Evolutionary conservation across 2,113 vertebrate species (phyloP).

Genomic region (Oriolus oriolus): DNA sequence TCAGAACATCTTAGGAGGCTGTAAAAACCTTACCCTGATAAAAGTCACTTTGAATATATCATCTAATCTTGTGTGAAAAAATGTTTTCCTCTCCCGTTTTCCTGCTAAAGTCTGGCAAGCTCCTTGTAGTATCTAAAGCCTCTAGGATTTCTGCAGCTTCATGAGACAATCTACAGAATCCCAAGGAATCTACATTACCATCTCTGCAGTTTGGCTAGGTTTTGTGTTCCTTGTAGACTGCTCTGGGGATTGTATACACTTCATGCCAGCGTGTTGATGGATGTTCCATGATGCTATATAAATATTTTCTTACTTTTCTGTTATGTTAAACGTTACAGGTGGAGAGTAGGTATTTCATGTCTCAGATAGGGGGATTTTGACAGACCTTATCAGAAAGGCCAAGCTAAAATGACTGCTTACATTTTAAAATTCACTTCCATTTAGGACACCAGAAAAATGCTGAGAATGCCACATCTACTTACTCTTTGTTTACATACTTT

Average conservation of each 20-base stretch:
- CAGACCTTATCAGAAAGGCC: background rate
- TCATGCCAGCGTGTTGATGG: background rate
- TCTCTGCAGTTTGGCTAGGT: background rate
- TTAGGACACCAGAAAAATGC: background rate
- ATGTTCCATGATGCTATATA: conserved; percentile 26
- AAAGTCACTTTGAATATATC: background rate
- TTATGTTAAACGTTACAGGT: conserved; percentile 16
- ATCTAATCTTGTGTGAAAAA: background rate
- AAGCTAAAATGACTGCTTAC: background rate
- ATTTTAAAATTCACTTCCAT: background rate
- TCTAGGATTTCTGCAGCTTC: conserved; percentile 22
- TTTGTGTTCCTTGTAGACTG: background rate
- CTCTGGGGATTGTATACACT: conserved; percentile 27
- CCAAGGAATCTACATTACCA: conserved; percentile 8
- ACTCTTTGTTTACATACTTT: background rate
- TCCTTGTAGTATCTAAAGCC: background rate
- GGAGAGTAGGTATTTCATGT: background rate
- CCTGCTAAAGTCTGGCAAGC: background rate
- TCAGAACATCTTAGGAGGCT: background rate
- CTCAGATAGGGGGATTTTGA: background rate
- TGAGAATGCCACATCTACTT: background rate
- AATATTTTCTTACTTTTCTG: conserved; percentile 29
- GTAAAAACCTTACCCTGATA: conserved; percentile 15
- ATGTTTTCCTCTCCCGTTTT: background rate
- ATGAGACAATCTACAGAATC: conserved; percentile 39